A percentile compares a stretch with the other conserved stretches of the same genome.
phyloP scores from a whole-genome alignment of 2,113 vertebrate genomes.

The Illadopsis cleaveri region DNA sequence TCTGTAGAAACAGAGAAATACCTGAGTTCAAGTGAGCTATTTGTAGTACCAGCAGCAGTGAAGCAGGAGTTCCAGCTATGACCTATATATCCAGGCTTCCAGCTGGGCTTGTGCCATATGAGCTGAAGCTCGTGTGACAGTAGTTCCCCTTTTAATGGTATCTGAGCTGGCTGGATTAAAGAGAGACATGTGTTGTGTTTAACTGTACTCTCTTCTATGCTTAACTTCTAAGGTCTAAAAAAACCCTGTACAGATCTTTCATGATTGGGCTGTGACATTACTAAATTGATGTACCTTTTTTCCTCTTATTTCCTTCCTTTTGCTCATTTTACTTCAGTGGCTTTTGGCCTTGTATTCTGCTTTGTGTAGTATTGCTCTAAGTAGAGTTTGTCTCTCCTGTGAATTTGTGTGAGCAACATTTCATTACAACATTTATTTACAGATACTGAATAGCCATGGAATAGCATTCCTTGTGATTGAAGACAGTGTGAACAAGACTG shows the following conservation, averaged over 20 bases:
- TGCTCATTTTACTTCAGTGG: background rate
- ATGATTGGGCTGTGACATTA: background rate
- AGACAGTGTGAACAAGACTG: background rate
- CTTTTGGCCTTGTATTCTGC: background rate
- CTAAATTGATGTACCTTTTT: background rate
- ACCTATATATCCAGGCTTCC: background rate
- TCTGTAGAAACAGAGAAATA: background rate
- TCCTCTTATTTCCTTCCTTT: background rate
- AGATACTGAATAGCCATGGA: background rate
- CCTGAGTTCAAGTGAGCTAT: background rate
- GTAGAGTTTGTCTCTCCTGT: background rate
- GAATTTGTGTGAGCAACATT: background rate
- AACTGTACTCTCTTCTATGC: background rate
- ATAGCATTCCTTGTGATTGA: fast-evolving
- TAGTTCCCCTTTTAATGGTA: background rate
- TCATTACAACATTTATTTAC: background rate
- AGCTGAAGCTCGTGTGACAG: background rate
- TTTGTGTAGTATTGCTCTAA: background rate
- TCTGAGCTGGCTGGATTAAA: background rate
- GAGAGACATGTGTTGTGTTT: background rate
- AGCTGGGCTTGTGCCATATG: background rate
- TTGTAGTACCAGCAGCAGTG: background rate
- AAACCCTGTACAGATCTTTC: background rate
- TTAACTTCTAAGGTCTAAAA: background rate
- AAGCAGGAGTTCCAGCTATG: background rate